Evolutionary conservation across 64 coral and sea anemone species (phyloP), one percentile per base, ranked within the genome.

Genomic region (Actinia tenebrosa): DNA sequence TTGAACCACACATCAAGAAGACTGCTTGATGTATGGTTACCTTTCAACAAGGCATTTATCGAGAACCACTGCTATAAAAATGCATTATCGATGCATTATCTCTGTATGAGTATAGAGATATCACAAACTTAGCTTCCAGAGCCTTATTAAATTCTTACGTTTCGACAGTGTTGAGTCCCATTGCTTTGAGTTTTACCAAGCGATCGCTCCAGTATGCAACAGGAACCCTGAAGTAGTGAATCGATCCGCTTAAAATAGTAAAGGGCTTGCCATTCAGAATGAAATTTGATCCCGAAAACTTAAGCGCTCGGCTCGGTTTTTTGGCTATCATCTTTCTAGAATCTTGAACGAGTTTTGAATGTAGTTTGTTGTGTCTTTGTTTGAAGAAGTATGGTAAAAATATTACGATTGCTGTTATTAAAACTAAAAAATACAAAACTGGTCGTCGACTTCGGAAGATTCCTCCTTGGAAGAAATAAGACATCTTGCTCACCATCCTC

Each of bases 181-280:
- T 93, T 7, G 91, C 87, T 80, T 89, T 89, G 18, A 93, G 82
- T 53, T 93, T 93, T 23, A 64, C 11, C 45, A 93, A 80, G 0
- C 91, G 87, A 86, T 93, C 91, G 25, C 16, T 82, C 91, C 91
- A 93, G 78, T 93, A 93, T 23, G 86, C 87, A 4, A 87, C 87
- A 7, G 88, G 71, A 87, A 94, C 88, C 78, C 92, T 71, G 44
- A 94, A 94, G 78, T 94, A 94, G 44, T 94, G 92, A 5, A 93
- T 86, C 19, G 87, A 16, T 27, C 91, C 91, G 45, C 91, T 86
- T 1, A 93, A 71, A 64, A 93, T 89, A 53, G 64, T 71, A 79
- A 93, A 86, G 1, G 91, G 87, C 75, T 89, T 89, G 60, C 71
- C 87, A 19, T 80, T 27, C 1, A 93, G 84, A 16, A 52, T 62